Percentiles rank a stretch among this genome's conserved stretches.
phyloP scores from a whole-genome alignment of 2,113 vertebrate genomes.

The Oplegnathus fasciatus region DNA sequence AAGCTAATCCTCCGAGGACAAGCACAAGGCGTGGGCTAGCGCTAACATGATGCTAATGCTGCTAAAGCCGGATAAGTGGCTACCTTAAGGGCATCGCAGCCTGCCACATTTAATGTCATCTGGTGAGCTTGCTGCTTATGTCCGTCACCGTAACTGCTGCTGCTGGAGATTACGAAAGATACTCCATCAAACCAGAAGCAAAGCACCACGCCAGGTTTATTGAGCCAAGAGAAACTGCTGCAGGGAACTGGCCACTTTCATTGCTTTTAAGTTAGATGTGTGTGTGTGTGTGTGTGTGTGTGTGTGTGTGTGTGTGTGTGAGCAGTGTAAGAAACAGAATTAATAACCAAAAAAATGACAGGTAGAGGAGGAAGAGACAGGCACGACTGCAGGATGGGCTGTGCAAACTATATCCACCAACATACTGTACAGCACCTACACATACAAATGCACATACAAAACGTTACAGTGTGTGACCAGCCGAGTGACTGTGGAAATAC shows the following conservation, averaged over 20 bases:
- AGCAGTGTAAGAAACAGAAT: neutral
- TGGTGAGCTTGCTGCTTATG: slow-evolving; percentile 17
- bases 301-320: neutral
- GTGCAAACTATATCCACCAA: neutral
- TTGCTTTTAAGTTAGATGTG: neutral
- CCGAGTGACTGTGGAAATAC: too few species aligned
- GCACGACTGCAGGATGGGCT: neutral
- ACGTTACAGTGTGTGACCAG: too few species aligned
- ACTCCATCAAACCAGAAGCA: slow-evolving; percentile 16
- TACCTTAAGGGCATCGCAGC: slow-evolving; percentile 47
- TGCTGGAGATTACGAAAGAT: slow-evolving; percentile 21
- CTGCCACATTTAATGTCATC: slow-evolving; percentile 40
- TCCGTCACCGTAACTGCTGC: slow-evolving; percentile 21
- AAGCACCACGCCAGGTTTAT: neutral
- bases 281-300: slow-evolving; percentile 4
- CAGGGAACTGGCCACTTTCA: neutral
- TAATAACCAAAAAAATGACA: neutral
- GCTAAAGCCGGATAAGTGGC: slow-evolving; percentile 64
- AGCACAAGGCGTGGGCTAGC: slow-evolving; percentile 15
- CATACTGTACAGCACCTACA: too few species aligned
- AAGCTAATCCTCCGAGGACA: slow-evolving; percentile 52
- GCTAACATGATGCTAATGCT: slow-evolving; percentile 51
- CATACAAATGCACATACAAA: too few species aligned
- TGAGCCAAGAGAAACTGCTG: neutral
- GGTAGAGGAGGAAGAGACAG: neutral